Base-by-base conservation (phyloP, 2,797 vertebrate species). In the Aulostomus chinensis region DNA sequence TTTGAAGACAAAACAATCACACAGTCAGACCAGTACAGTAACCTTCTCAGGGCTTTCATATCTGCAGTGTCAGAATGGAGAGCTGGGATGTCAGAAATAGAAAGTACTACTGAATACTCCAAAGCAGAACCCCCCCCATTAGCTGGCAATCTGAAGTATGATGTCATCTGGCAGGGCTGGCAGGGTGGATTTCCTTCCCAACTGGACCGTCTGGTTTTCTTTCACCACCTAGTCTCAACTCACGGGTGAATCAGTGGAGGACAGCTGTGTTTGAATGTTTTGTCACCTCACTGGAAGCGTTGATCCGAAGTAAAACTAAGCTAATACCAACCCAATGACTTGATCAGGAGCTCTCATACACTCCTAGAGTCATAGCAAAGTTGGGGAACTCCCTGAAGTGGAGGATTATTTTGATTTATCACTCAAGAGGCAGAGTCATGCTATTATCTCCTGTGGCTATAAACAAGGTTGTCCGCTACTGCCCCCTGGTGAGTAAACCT, bases 171-270 rank as follows among this genome's bases (percentile, higher is more conserved):
- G 24, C 36, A 11, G 38, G 39, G 17, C 51, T 62, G 11, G 14
- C 35, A 26, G 15, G 16, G 48, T 46, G 69, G 49, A 52, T 67
- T 72, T 65, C 57, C 12, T 34, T 68, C 36, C 40, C 50, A 49
- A 80, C 78, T 71, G 65, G 74, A 73, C 62, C 9, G 31, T 69
- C 78, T 76, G 75, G 73, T 83, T 86, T 75, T 58, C 48, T 15
- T 50, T 56, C 22, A 9, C 51, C 7, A 16, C 55, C 34, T 47
- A 7, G 40, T 58, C 39, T 65, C 47, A 46, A 69, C 39, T 68
- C 51, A 7, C 58, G n/a, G 31, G 55, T 9, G 31, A 55, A 39
- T 64, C 68, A 60, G 56, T 71, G 2, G 20, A 64, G 59, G 53
- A 68, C 64, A n/a, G 37, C 17, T 16, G 20, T 22, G 30, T n/a